Evolutionary conservation across 2,797 vertebrate genomes (phyloP).

Genomic region (Tympanoctomys barrerae): DNA sequence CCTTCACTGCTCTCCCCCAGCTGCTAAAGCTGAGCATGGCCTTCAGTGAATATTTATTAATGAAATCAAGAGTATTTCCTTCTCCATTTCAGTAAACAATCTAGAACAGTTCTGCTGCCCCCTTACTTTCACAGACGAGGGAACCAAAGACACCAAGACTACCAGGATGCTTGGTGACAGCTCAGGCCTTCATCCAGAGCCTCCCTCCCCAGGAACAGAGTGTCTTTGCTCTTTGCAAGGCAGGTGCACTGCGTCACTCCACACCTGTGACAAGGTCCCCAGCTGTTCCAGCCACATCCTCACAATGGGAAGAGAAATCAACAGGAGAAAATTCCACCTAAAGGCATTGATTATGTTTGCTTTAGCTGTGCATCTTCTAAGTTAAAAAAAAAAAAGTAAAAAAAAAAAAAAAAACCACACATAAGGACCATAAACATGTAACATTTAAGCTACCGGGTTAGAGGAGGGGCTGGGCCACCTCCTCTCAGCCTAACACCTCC

Average conservation of each 20-base stretch:
- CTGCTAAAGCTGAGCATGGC: neutral
- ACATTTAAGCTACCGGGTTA: fast-evolving
- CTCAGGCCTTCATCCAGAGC: neutral
- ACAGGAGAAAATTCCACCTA: neutral
- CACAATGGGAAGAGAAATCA: neutral
- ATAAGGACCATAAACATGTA: neutral
- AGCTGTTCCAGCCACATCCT: neutral
- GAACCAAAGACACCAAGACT: neutral
- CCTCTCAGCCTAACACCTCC: neutral
- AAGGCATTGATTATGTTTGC: neutral
- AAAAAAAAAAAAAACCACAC: neutral
- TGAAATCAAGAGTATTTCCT: neutral
- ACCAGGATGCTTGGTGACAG: neutral
- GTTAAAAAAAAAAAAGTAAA: neutral
- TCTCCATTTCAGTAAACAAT: neutral
- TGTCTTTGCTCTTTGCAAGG: neutral
- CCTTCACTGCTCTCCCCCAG: neutral
- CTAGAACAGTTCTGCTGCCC: neutral
- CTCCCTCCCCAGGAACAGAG: neutral
- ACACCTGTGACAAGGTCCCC: neutral
- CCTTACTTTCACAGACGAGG: neutral
- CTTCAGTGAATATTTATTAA: neutral
- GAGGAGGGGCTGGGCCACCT: fast-evolving
- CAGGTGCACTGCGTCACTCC: neutral
- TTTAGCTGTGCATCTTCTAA: neutral